Conservation (phyloP, 1,140 invertebrate species). For the Rhyzopertha dominica region DNA sequence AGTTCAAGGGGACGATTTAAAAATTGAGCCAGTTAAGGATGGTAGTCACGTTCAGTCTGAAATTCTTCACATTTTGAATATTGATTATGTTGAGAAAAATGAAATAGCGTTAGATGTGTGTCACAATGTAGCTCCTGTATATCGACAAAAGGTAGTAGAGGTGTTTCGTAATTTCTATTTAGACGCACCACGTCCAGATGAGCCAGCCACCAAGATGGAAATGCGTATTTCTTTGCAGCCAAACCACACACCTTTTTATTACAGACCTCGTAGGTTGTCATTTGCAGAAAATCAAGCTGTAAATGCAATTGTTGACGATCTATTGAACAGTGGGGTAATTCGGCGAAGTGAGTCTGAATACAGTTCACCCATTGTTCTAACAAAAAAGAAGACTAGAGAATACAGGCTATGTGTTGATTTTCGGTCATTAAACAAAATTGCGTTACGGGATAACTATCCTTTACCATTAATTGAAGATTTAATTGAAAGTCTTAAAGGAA, state of each 20-base stretch:
- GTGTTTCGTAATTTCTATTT: no score
- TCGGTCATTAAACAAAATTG: constrained; percentile 43
- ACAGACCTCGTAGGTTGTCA: constrained; percentile 30
- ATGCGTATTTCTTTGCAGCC: constrained; percentile 7
- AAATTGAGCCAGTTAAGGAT: no score
- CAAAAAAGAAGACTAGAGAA: no score
- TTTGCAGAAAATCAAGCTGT: constrained; percentile 27
- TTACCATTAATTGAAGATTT: constrained; percentile 35
- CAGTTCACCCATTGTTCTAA: constrained; percentile 44
- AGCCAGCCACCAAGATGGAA: constrained; percentile 1
- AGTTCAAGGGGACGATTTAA: no score
- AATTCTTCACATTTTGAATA: no score
- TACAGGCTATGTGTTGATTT: constrained; percentile 54
- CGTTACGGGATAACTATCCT: constrained; percentile 32
- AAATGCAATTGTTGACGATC: constrained; percentile 30
- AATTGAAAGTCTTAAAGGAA: no score
- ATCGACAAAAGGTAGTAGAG: no score
- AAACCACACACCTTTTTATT: constrained; percentile 28
- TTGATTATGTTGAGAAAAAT: no score
- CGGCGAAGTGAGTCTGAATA: constrained; percentile 39
- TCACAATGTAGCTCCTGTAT: no score
- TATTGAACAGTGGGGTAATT: constrained; percentile 33
- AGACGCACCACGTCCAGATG: no score
- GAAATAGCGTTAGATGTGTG: no score
- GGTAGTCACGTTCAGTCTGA: no score